Evolutionary conservation across 2,113 vertebrate species (phyloP), one percentile per base, ranked within the genome.

Genomic region (Tachuris rubrigastra): DNA sequence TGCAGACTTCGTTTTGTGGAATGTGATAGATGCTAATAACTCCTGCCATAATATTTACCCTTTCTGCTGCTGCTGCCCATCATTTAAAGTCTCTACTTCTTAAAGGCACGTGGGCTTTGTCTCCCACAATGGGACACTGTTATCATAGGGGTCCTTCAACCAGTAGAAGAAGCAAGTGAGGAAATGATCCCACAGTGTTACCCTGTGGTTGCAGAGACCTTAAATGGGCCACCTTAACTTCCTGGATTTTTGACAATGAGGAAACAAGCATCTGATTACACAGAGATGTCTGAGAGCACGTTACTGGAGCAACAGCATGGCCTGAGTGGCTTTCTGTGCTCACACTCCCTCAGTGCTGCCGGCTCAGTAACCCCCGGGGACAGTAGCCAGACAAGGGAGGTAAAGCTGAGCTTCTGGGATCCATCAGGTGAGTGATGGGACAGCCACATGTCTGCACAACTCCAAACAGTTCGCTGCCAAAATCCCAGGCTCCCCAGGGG

Each of bases 51-150:
- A 69, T 19, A 74, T 21, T 73, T 76, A 58, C 28, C 6, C 19
- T 28, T 79, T 53, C 50, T 78, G 66, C 66, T 74, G 39, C 60
- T 87, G 63, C 59, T 69, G 33, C 49, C 28, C 72, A 25, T 42
- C 35, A 50, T 42, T 13, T 47, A 14, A 56, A 35, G 10, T 33
- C 35, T 46, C n/a, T 22, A 4, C 5, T 76, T 72, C 66, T 93
- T 53, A 9, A 30, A 28, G 25, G 63, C 13, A 58, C 0, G 0
- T 6, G 42, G 27, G 23, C 23, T 10, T 1, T 24, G 55, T 27
- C 28, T 66, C 50, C 71, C 67, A 52, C 33, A 56, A 56, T 0
- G 3, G 50, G 47, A 42, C 47, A 11, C 50, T 39, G 31, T 12
- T 25, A 67, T 28, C 63, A 46, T 2, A 6, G 17, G 28, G n/a